These are phyloP conservation scores for Tenodera sinensis DNA, from an alignment of 2,888 invertebrate species.

Conservation along the genomic window DNA sequence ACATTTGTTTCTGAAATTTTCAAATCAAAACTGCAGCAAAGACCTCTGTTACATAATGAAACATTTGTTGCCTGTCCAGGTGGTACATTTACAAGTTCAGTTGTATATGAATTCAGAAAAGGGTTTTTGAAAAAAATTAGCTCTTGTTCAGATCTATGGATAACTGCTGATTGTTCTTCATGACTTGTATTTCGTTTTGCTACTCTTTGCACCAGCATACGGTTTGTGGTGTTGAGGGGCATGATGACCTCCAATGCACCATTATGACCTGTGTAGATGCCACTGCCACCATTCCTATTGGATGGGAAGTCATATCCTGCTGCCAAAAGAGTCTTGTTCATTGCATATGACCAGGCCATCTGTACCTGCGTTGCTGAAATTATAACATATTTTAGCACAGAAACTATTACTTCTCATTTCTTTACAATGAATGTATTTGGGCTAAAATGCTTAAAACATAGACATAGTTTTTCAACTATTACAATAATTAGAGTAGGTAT, in stretches of 20 bases:
- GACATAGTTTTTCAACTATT: too few relatives aligned
- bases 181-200: neutral
- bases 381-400: neutral
- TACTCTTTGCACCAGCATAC: neutral
- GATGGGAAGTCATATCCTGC: slow-evolving; percentile 63
- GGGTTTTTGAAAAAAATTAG: neutral
- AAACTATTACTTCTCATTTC: too few relatives aligned
- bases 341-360: slow-evolving; percentile 62
- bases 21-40: neutral
- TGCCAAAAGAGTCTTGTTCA: slow-evolving; percentile 66
- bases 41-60: neutral
- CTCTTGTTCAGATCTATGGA: neutral
- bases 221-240: neutral
- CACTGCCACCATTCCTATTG: slow-evolving; percentile 65
- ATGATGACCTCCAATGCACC: slow-evolving; percentile 46
- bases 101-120: neutral
- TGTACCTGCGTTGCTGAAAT: slow-evolving; percentile 61
- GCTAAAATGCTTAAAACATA: too few relatives aligned
- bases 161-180: neutral
- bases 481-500: too few relatives aligned
- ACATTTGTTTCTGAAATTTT: neutral
- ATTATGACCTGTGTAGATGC: slow-evolving; percentile 62
- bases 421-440: too few relatives aligned
- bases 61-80: neutral
- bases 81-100: neutral